Conservation (phyloP, 2,797 vertebrate genomes). For the Gymnothorax javanicus region DNA sequence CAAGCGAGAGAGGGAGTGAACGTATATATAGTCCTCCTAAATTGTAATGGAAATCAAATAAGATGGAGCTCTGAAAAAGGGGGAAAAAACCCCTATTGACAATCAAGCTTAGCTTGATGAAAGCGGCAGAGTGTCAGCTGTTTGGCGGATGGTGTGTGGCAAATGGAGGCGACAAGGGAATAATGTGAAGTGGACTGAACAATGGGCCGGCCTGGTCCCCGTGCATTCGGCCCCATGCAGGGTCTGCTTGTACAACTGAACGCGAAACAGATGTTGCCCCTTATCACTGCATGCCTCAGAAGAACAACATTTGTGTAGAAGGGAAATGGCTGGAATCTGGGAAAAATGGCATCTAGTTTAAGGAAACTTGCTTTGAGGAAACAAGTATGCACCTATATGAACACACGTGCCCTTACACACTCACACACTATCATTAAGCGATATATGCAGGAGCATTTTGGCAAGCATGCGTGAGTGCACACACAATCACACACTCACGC, state of each 20-base stretch:
- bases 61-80: conserved; percentile 56
- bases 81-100: conserved; percentile 54
- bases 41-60: conserved; percentile 57
- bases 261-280: conserved; percentile 92
- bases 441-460: background rate
- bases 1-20: conserved; percentile 44
- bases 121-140: conserved; percentile 79
- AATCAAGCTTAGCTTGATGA: conserved; percentile 68
- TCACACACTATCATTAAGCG: background rate
- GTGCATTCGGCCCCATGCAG: conserved; percentile 76
- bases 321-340: conserved; percentile 51
- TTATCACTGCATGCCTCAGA: conserved; percentile 82
- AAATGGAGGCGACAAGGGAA: conserved; percentile 77
- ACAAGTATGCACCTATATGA: conserved; percentile 28
- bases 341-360: conserved; percentile 18
- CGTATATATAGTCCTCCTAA: conserved; percentile 46
- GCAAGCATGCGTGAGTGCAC: background rate
- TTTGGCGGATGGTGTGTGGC: conserved; percentile 74
- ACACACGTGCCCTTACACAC: conserved; percentile 9
- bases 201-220: conserved; percentile 71
- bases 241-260: conserved; percentile 80
- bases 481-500: background rate
- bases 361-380: background rate
- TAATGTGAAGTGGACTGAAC: conserved; percentile 75
- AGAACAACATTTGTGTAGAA: conserved; percentile 83